A percentile compares a stretch with the other conserved stretches of the same genome.
These are phyloP conservation scores for Rhagoletis zephyria DNA, from an alignment of 1,140 invertebrate species.

Conservation along the genomic window DNA sequence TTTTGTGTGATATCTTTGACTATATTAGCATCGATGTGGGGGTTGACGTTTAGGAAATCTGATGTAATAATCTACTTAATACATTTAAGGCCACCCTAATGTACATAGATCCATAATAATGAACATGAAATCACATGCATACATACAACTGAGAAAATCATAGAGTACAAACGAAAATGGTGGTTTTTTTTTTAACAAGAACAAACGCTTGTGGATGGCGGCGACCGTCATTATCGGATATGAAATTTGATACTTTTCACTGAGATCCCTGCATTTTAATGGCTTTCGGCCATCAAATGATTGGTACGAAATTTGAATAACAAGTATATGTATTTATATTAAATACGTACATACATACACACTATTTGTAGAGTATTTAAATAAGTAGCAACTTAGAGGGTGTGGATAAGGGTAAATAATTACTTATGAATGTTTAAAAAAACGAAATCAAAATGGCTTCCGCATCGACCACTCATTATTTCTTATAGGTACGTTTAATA, in stretches of 20 bases:
- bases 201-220: background rate
- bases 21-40: too few species aligned
- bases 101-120: background rate
- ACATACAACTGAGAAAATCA: background rate
- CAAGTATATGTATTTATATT: background rate
- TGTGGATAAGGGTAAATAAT: background rate
- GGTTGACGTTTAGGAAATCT: too few species aligned
- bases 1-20: too few species aligned
- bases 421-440: background rate
- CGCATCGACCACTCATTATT: background rate
- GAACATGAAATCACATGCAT: background rate
- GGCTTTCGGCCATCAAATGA: conserved; percentile 17
- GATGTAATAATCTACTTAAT: too few species aligned
- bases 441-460: background rate
- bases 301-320: background rate
- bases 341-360: background rate
- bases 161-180: conserved; percentile 33
- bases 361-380: background rate
- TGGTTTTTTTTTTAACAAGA: background rate
- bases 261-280: background rate
- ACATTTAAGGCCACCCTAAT: too few species aligned
- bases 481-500: too few species aligned
- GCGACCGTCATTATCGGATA: conserved; percentile 40
- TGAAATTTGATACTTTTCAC: conserved; percentile 46
- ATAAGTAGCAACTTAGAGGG: conserved; percentile 2